Percentiles rank a stretch among this genome's conserved stretches.
These are phyloP conservation scores for Xenopus borealis DNA, from an alignment of 2,113 vertebrate species.

Conservation along the genomic window DNA sequence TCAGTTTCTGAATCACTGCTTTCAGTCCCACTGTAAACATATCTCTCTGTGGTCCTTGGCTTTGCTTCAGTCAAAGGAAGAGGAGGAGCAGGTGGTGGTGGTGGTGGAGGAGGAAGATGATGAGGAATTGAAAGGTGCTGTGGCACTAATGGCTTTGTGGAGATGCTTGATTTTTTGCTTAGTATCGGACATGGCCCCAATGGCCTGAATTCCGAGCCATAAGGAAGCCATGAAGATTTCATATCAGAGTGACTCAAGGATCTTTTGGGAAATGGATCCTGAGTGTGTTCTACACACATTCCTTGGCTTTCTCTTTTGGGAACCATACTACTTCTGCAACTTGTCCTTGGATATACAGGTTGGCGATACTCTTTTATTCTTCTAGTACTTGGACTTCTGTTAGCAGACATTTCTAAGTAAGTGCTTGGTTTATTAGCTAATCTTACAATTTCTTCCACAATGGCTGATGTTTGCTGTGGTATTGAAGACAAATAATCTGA, in stretches of 20 bases:
- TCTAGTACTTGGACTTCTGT: conserved; percentile 22
- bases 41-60: conserved; percentile 58
- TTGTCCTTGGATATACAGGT: conserved; percentile 30
- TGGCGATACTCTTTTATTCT: conserved; percentile 47
- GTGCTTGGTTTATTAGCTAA: conserved; percentile 45
- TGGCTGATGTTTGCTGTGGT: conserved; percentile 28
- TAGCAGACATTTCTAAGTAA: conserved; percentile 48
- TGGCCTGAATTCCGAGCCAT: conserved; percentile 82
- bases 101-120: conserved; percentile 17
- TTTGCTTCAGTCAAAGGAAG: conserved; percentile 47
- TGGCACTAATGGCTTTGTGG: conserved; percentile 59
- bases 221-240: conserved; percentile 73
- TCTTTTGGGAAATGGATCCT: conserved; percentile 75
- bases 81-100: conserved; percentile 14
- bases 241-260: conserved; percentile 85
- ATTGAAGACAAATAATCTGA: conserved; percentile 65
- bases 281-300: conserved; percentile 49
- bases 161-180: conserved; percentile 56
- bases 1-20: conserved; percentile 87
- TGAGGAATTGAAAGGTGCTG: conserved; percentile 45
- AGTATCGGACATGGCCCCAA: conserved; percentile 82
- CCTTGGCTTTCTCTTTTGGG: conserved; percentile 49
- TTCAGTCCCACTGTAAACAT: conserved; percentile 67
- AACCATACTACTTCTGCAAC: conserved; percentile 49
- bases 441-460: conserved; percentile 52